Evolutionary conservation across 2,888 invertebrate species (phyloP), one percentile per base, ranked within the genome.

Genomic region (Pachliopta kotzebuea): DNA sequence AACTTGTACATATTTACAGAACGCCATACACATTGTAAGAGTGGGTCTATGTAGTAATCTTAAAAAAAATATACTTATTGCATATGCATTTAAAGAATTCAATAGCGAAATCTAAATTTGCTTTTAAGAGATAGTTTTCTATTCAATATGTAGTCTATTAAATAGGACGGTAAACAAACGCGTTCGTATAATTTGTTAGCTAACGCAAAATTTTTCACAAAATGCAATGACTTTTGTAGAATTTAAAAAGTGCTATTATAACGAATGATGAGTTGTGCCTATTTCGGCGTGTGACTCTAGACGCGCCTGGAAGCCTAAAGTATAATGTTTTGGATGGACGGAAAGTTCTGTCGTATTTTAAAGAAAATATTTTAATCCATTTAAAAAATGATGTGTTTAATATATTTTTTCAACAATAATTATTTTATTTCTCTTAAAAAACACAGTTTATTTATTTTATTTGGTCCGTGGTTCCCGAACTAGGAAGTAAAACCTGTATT

Each of bases 201-300:
- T 6, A 53, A 26, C 20, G 9, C 26, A 21, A 21, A 52, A 52
- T 11, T 21, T 21, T 52, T 21, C 23, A 31, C 23, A 53, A 57
- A 62, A 24, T 42, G 50, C 49, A 58, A 50, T 52, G 50, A 37
- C 56, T 55, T 56, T 60, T 64, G 50, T 42, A 56, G 60, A 60
- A 60, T 60, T 60, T 50, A 50, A 60, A 64, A 60, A 60, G 50
- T 54, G 56, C 50, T 14, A 50, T 64, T 60, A 64, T 60, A 64
- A 64, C 64, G 64, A 60, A 24, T 52, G 52, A 57, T 57, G 18
- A 52, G 54, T 23, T 45, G 42, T 45, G 37, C 56, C 52, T 50
- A 60, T 60, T 60, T 56, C 56, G 56, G 21, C 24, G 50, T 37
- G 26, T 23, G 3, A 42, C 50, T 55, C 56, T 52, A 65, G 56